Conservation (phyloP, 2,113 vertebrate species). For the Marmota monax region DNA sequence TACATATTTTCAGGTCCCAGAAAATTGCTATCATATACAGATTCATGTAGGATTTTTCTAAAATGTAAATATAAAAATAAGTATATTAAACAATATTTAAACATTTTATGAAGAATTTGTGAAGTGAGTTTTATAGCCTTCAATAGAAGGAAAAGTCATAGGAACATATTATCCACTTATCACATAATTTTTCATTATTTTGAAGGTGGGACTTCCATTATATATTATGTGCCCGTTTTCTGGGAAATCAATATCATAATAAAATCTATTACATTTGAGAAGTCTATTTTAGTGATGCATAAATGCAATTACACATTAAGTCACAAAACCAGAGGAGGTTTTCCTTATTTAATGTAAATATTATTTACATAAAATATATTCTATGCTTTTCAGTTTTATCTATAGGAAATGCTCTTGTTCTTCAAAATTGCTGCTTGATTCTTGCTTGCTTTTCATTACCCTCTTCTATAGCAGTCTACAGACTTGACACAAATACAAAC, state of each 20-base stretch:
- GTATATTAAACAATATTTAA: constrained; percentile 25
- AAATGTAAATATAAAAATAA: constrained; percentile 39
- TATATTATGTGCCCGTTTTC: neutral
- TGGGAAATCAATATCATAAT: neutral
- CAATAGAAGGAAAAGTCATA: neutral
- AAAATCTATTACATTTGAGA: neutral
- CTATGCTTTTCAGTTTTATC: neutral
- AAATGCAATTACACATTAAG: neutral
- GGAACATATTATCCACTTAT: neutral
- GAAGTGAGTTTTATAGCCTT: neutral
- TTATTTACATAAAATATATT: neutral
- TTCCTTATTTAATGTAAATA: neutral
- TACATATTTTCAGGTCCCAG: neutral
- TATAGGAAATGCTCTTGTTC: neutral
- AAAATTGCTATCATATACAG: neutral
- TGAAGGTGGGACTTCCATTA: neutral
- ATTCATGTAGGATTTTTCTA: neutral
- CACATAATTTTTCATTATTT: neutral
- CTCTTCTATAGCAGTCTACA: neutral
- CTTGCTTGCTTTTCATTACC: neutral
- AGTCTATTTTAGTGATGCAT: neutral
- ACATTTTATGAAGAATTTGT: neutral
- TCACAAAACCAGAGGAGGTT: neutral
- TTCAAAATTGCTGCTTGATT: neutral
- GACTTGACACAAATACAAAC: neutral